phyloP scores from a whole-genome alignment of 2,888 invertebrate species.

The Dicycla oo region DNA sequence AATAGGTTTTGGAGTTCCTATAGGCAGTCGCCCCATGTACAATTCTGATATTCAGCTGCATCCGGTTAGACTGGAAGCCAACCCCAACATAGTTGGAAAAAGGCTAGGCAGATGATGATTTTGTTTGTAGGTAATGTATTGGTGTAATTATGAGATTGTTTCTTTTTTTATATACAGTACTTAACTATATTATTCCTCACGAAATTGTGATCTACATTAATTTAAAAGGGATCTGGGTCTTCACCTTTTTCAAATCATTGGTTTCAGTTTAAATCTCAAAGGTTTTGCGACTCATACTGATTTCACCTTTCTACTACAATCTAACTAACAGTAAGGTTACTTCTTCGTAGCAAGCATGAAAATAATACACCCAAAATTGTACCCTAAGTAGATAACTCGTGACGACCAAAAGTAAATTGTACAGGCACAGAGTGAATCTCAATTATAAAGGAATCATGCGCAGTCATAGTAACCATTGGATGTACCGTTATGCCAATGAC shows the following conservation, averaged over 20 bases:
- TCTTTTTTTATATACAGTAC: background rate
- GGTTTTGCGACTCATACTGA: background rate
- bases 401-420: conserved; percentile 62
- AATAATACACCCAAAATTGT: conserved; percentile 22
- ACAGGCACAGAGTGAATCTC: conserved; percentile 73
- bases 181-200: background rate
- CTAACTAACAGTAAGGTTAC: background rate
- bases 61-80: too few species aligned
- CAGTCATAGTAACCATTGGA: conserved; percentile 84
- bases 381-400: conserved; percentile 52
- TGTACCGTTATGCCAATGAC: conserved; percentile 85
- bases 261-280: background rate
- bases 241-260: background rate
- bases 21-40: too few species aligned
- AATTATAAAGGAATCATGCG: conserved; percentile 86
- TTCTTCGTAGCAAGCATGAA: conserved; percentile 5
- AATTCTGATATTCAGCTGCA: too few species aligned
- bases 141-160: background rate
- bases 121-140: background rate
- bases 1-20: too few species aligned
- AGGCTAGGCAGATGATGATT: too few species aligned
- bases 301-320: background rate
- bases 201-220: too few species aligned
- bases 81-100: too few species aligned
- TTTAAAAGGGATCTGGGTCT: background rate